Evolutionary conservation across 1,140 invertebrate genomes (phyloP).

Genomic region (Nasonia vitripennis): DNA sequence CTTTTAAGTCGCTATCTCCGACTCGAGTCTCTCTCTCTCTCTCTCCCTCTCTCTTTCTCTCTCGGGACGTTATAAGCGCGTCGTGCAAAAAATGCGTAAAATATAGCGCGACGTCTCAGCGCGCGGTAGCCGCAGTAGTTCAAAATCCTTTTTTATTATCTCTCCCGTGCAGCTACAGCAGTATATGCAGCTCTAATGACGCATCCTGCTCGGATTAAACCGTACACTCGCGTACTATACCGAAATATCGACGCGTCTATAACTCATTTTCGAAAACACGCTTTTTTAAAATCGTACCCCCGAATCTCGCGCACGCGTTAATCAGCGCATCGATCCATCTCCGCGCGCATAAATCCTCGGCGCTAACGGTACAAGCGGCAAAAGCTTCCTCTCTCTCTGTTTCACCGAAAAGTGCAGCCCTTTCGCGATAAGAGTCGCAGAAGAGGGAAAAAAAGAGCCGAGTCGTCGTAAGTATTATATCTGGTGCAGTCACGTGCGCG

Average conservation of each 20-base stretch:
- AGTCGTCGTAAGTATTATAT: not conserved
- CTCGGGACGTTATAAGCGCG: not conserved
- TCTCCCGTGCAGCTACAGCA: too few species aligned
- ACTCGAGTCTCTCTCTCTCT: constrained; percentile 6
- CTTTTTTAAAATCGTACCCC: not conserved
- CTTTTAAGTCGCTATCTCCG: constrained; percentile 24
- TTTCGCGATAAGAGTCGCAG: not conserved
- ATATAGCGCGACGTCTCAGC: not conserved
- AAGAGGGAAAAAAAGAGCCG: not conserved
- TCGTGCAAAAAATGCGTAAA: not conserved
- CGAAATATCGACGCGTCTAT: too few species aligned
- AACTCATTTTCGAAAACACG: not conserved
- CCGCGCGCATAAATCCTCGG: not conserved
- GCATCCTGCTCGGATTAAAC: too few species aligned
- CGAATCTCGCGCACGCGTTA: not conserved
- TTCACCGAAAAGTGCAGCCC: not conserved
- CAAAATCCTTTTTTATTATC: not conserved
- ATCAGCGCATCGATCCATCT: not conserved
- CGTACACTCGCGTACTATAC: too few species aligned
- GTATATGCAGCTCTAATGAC: too few species aligned
- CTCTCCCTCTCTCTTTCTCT: constrained; percentile 18
- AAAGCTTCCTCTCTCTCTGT: not conserved
- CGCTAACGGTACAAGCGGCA: not conserved
- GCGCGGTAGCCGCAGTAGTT: not conserved
- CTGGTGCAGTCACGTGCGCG: not conserved